A percentile compares a stretch with the other conserved stretches of the same genome.
Evolutionary conservation across 64 coral and sea anemone species (phyloP).

Genomic region (Actinia tenebrosa): DNA sequence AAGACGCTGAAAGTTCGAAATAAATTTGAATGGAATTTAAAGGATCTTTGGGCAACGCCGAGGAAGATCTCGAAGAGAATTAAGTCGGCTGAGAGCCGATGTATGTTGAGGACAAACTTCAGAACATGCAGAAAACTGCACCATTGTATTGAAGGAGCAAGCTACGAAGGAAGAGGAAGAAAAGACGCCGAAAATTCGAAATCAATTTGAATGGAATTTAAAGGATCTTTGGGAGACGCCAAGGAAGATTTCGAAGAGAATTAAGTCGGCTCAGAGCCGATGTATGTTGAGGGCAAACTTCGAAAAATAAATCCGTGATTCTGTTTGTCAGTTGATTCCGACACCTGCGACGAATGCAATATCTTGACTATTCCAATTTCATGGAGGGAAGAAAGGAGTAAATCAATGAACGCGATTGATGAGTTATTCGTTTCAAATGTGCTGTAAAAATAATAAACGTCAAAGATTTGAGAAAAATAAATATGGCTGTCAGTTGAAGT

Average conservation of each 20-base stretch:
- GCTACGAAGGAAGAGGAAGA: neutral
- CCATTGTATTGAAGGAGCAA: neutral
- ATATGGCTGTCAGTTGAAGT: neutral
- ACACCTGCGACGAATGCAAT: neutral
- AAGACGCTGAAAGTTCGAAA: neutral
- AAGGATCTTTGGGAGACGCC: neutral
- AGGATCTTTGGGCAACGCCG: neutral
- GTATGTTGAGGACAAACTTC: neutral
- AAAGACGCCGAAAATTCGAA: neutral
- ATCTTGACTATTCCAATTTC: neutral
- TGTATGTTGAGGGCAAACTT: neutral
- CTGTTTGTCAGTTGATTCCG: neutral
- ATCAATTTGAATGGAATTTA: neutral
- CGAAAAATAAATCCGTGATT: neutral
- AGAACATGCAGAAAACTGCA: neutral
- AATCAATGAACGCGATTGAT: neutral
- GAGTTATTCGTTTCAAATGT: neutral
- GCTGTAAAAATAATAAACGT: neutral
- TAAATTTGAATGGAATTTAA: neutral
- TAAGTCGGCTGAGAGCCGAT: neutral
- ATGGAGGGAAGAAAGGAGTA: neutral
- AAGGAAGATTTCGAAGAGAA: neutral
- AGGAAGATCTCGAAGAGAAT: neutral
- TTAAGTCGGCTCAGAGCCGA: neutral
- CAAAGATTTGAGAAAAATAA: neutral